A percentile compares a stretch with the other conserved stretches of the same genome.
These are phyloP conservation scores for Cantharis rufa DNA, from an alignment of 2,888 invertebrate genomes.

Conservation along the genomic window DNA sequence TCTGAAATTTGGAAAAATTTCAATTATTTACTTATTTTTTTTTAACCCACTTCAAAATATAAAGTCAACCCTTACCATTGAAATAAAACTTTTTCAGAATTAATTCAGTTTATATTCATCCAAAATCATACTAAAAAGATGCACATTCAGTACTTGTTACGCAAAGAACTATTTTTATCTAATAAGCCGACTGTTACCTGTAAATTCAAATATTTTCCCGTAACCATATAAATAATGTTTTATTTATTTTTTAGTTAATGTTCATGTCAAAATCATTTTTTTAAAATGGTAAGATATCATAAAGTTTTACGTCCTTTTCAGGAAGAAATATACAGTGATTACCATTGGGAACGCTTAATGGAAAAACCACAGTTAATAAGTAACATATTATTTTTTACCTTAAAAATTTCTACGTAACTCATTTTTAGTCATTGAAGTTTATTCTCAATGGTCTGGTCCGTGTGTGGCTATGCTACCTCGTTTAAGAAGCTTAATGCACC, in stretches of 20 bases:
- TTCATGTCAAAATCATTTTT: neutral
- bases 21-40: too few species aligned
- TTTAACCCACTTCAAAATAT: too few species aligned
- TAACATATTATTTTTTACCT: slow-evolving; percentile 49
- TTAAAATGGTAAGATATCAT: slow-evolving; percentile 63
- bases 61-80: too few species aligned
- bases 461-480: slow-evolving; percentile 83
- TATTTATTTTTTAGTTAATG: neutral
- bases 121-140: too few species aligned
- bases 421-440: slow-evolving; percentile 78
- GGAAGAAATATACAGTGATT: slow-evolving; percentile 78
- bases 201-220: neutral
- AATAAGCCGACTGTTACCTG: too few species aligned
- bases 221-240: neutral
- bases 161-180: too few species aligned
- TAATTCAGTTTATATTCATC: too few species aligned
- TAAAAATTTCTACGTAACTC: neutral
- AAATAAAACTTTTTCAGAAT: too few species aligned
- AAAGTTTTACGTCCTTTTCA: slow-evolving; percentile 67
- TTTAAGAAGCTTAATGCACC: slow-evolving; percentile 84
- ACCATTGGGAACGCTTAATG: slow-evolving; percentile 82
- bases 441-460: slow-evolving; percentile 91
- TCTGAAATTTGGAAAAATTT: too few species aligned
- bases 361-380: slow-evolving; percentile 76
- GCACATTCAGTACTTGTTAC: too few species aligned